Evolutionary conservation across 2,888 invertebrate species (phyloP), one percentile per base, ranked within the genome.

Genomic region (Polydrusus tereticollis): DNA sequence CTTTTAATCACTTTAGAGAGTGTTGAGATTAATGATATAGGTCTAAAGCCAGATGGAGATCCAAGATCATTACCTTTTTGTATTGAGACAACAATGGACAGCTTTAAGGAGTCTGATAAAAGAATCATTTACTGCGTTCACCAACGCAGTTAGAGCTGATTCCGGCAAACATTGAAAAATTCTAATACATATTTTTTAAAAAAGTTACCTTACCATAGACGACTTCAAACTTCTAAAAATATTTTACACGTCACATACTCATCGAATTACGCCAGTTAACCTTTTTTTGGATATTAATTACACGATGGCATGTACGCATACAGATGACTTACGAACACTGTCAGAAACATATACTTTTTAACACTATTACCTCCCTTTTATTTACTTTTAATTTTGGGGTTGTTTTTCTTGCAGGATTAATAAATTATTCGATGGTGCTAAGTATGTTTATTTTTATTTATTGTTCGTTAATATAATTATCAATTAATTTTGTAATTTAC

Each of bases 321-420:
- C 18, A 7, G 20, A 20, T n/a, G 10, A 21, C 21, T 47, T 21
- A 21, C n/a, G 12, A 18, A 45, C 10, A 45, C 0, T 21, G 21
- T 20, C 2, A 12, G 6, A 12, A 21, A 21, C 21, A 12, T 45
- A 45, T 8, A 36, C 8, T 47, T 21, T 21, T 12, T 21, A 21
- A n/a, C n/a, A 20, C 21, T 2, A 16, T 14, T 8, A 12, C 1
- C 21, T 8, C 2, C 7, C 3, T 47, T 47, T 23, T 47, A 47
- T 47, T 47, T 47, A 47, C 47, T 1, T 47, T 47, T 47, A 47
- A 47, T 47, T 47, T n/a, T 21, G n/a, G 10, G 21, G 47, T 12
- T 47, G 47, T 47, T 47, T 47, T 47, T 12, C n/a, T 26, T n/a
- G 23, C 23, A 47, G 2, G n/a, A 21, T 12, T 47, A 21, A 21